Evolutionary conservation across 2,888 invertebrate species (phyloP), one percentile per base, ranked within the genome.

Genomic region (Scelioninae gen. 2): DNA sequence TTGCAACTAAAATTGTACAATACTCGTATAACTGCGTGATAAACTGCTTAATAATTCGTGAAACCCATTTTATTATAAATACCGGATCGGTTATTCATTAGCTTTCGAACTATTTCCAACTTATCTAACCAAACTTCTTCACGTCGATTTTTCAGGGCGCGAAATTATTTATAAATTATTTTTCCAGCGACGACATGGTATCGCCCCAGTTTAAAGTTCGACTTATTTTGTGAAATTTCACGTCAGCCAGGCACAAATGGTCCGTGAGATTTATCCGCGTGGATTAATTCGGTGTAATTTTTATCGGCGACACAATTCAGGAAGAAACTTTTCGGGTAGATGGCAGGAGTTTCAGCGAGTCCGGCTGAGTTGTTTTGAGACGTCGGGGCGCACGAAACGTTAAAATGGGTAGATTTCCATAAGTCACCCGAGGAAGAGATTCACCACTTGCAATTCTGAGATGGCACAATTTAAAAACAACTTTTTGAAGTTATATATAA

Each of bases 111-210:
- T 0, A 35, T 22, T 65, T 57, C 31, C 41, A 37, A 48, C 46
- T 39, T 19, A 57, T 57, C 52, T 41, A 52, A 10, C 19, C 7
- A 37, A 65, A 55, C 33, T 46, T 53, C 35, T 16, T 15, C 0
- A 9, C 48, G 48, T 48, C 11, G 48, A 60, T 39, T 52, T 61
- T 39, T 31, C 25, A 55, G 45, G 18, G 11, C n/a, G n/a, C n/a
- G n/a, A n/a, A 55, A 55, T 67, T 67, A 55, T 65, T 65, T 65
- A 67, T 67, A 58, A 57, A 58, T 39, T 50, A 67, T 58, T 41
- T 58, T 58, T 53, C 57, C 31, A 46, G 19, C 41, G 58, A 5
- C 18, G 41, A 28, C 46, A 31, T n/a, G 2, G 25, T 22, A 22
- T 64, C 57, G 48, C 15, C 48, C 41, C 25, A 50, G 60, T 58